These are phyloP conservation scores for Telmatochromis sp. DNA, from an alignment of 2,113 vertebrate genomes.

Conservation along the genomic window DNA sequence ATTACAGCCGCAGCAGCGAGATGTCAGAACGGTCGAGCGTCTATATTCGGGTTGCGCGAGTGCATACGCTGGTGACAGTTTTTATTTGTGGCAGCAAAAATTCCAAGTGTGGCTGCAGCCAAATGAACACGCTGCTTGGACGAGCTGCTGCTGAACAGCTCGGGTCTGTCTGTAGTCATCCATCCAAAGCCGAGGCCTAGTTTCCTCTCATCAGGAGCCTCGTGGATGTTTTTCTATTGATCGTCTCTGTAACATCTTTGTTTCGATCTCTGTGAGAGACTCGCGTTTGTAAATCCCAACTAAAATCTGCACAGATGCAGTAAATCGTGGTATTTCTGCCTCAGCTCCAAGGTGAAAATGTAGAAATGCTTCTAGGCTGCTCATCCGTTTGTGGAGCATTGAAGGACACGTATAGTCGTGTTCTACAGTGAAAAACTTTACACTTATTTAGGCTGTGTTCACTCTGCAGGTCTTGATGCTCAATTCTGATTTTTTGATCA, in stretches of 20 bases:
- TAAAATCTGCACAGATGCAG: rapidly evolving
- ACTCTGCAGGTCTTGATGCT: rapidly evolving
- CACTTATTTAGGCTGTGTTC: background rate
- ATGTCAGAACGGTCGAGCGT: background rate
- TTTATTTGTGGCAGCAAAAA: background rate
- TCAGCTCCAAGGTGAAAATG: background rate
- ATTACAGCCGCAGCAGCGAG: background rate
- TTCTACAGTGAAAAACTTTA: background rate
- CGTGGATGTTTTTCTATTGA: background rate
- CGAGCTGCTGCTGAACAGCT: background rate
- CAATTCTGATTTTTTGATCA: too few relatives aligned
- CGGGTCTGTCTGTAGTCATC: background rate
- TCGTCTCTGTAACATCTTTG: background rate
- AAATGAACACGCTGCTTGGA: background rate
- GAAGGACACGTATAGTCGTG: background rate
- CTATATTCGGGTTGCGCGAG: rapidly evolving
- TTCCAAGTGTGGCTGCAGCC: background rate
- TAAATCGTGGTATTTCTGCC: background rate
- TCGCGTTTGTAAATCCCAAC: background rate
- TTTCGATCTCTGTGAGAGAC: background rate
- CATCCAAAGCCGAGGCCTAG: background rate
- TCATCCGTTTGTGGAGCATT: background rate
- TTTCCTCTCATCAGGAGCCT: background rate
- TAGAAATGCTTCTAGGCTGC: background rate
- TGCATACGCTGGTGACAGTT: rapidly evolving